phyloP scores from a whole-genome alignment of 2,113 vertebrate species.

The Oryzias javanicus region DNA sequence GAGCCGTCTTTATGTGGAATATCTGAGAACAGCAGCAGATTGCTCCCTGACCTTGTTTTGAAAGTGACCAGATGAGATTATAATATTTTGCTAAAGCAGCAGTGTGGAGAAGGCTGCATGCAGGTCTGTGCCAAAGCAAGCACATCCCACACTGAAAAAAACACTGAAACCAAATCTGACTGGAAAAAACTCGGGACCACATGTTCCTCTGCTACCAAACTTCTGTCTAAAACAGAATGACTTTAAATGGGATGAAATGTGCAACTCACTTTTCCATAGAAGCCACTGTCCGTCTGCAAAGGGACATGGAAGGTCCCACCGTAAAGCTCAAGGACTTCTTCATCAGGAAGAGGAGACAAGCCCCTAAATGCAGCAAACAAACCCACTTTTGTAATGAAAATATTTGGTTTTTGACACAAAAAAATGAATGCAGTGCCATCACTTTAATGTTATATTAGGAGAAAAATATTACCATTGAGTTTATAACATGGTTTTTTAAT shows the following conservation, averaged over 20 bases:
- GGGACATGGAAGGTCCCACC: constrained; percentile 82
- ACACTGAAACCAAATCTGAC: background rate
- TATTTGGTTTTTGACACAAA: background rate
- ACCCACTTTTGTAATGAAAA: background rate
- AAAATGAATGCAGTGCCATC: no score
- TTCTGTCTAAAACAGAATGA: background rate
- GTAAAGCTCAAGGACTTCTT: constrained; percentile 79
- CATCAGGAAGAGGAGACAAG: constrained; percentile 79
- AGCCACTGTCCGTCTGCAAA: constrained; percentile 82
- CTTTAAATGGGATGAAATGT: background rate
- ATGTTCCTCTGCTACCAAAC: background rate
- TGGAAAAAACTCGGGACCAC: background rate
- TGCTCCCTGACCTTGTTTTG: constrained; percentile 30
- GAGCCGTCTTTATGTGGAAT: constrained; percentile 33
- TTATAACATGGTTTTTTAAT: no score
- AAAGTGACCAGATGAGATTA: constrained; percentile 21
- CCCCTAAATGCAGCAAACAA: constrained; percentile 66
- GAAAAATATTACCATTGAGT: no score
- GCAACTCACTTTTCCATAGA: constrained; percentile 83
- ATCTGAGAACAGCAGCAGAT: constrained; percentile 16
- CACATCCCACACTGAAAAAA: background rate
- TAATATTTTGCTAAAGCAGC: constrained; percentile 2
- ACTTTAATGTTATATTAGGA: no score
- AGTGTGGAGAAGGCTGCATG: background rate
- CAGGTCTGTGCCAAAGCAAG: constrained; percentile 19